These are phyloP conservation scores for Cygnus buccinator DNA, from an alignment of 2,113 vertebrate genomes.

Conservation along the genomic window DNA sequence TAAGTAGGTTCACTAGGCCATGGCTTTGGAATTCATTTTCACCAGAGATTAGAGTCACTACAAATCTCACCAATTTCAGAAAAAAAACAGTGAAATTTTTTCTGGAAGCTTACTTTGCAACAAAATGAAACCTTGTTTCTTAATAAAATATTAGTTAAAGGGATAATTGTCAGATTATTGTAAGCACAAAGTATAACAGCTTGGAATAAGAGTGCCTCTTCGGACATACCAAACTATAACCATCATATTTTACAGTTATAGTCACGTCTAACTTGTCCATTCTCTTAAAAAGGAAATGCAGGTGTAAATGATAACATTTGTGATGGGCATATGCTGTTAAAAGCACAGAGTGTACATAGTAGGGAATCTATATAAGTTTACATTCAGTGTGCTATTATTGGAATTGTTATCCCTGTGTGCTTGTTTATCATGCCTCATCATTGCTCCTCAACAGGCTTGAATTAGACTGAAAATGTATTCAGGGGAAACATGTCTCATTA, in stretches of 20 bases:
- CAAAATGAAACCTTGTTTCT: neutral
- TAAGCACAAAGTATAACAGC: neutral
- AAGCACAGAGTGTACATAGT: neutral
- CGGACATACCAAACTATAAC: neutral
- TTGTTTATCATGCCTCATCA: neutral
- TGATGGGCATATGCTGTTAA: neutral
- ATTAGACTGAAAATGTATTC: neutral
- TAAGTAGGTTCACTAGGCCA: neutral
- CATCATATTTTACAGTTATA: neutral
- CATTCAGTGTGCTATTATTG: neutral
- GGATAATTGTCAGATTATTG: neutral
- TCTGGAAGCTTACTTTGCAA: neutral
- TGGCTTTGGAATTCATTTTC: constrained; percentile 21
- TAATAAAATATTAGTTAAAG: neutral
- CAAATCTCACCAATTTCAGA: neutral
- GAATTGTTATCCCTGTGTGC: neutral
- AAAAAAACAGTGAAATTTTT: neutral
- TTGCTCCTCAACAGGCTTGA: neutral
- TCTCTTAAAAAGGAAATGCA: neutral
- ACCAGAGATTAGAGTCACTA: neutral
- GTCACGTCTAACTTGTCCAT: neutral
- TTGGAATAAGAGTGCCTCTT: neutral
- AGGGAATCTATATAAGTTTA: neutral
- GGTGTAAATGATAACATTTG: neutral
- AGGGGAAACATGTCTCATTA: neutral